Percentiles rank a stretch among this genome's conserved stretches.
These are phyloP conservation scores for Sphinx pinastri DNA, from an alignment of 2,888 invertebrate species.

Conservation along the genomic window DNA sequence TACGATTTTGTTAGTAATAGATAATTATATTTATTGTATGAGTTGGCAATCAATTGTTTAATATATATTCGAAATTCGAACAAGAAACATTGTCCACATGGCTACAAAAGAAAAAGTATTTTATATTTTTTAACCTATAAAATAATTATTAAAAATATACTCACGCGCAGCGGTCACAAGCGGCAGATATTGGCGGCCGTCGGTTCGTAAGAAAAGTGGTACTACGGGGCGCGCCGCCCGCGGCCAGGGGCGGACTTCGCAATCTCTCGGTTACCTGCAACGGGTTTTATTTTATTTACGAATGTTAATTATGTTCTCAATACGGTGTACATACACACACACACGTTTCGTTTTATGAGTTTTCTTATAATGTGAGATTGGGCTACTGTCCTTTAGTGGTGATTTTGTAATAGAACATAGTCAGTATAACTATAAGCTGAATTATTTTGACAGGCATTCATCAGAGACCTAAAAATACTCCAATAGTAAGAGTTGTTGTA, in stretches of 20 bases:
- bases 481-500: too few species aligned
- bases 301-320: conserved; percentile 35
- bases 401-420: too few species aligned
- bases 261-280: conserved; percentile 45
- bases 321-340: conserved; percentile 8
- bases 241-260: conserved; percentile 47
- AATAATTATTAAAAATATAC: neutral
- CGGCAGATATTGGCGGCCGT: conserved; percentile 3
- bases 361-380: neutral
- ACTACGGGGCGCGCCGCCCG: conserved; percentile 31
- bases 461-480: too few species aligned
- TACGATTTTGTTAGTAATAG: too few species aligned
- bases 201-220: conserved; percentile 20
- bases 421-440: too few species aligned
- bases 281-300: conserved; percentile 35
- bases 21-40: too few species aligned
- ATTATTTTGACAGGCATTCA: too few species aligned
- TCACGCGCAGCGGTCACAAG: conserved; percentile 2
- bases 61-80: too few species aligned
- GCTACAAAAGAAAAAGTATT: too few species aligned
- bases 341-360: neutral
- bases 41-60: too few species aligned
- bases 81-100: too few species aligned
- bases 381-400: neutral
- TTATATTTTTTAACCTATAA: neutral